Base-by-base conservation (phyloP, 2,797 vertebrate genomes). In the Chromis chromis region DNA sequence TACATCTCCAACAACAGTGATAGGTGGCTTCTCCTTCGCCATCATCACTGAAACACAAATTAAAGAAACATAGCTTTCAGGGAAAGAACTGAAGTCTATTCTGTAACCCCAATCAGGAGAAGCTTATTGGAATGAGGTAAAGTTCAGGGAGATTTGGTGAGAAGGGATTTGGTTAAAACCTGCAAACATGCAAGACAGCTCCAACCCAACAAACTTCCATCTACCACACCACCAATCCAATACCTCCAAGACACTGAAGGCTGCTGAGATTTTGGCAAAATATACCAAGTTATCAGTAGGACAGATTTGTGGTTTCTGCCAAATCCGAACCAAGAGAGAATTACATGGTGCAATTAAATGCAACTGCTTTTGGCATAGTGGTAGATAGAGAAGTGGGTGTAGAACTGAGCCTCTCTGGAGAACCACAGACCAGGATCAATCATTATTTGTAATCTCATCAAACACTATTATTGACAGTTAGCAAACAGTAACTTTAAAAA, bases 1-100 rank as follows among this genome's bases (percentile, higher is more conserved):
- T 1, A 99, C 98, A 0, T 99, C 98, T 85, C 98, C 98, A 0
- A 99, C 98, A 16, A 99, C 97, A 2, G 96, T 98, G 82, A 99
- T 99, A 0, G 98, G 98, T 0, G 98, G 98, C 77, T 99, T 99
- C 93, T 99, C 98, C 89, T 99, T 99, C 40, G 98, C 96, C 96
- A 99, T 99, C 98, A 99, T 97, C 85, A 98, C 98, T 99, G 80
- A 57, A 88, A 89, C 14, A 85, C 11, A 83, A 65, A 75, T 16
- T 1, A 17, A 52, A 48, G 2, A 0, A 50, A 56, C 1, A 19
- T 70, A 48, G 57, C 19, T 36, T 46, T 56, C 1, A 3, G 28
- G n/a, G 53, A 50, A 24, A 25, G 2, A 40, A 31, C 4, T 1
- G 1, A 24, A 3, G 1, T 50, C 7, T 27, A 1, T 31, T 14